These are phyloP conservation scores for Chanos chanos DNA, from an alignment of 2,797 vertebrate species.

Conservation along the genomic window DNA sequence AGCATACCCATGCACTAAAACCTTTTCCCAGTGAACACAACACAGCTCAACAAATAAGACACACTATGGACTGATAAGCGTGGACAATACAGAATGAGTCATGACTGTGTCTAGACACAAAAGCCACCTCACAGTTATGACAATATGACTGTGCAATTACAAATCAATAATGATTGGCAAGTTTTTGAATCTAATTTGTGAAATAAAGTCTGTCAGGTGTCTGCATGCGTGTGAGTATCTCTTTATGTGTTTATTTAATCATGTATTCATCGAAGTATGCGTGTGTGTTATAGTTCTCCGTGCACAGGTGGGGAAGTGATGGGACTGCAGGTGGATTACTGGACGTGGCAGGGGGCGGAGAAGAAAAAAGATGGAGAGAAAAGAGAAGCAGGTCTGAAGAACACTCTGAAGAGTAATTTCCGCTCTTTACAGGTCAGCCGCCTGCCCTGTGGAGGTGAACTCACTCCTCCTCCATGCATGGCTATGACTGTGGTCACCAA, in stretches of 20 bases:
- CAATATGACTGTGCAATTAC: no score
- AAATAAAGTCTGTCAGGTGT: no score
- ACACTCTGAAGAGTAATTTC: conserved; percentile 80
- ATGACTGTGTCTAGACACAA: no score
- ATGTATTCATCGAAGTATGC: no score
- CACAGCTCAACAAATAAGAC: no score
- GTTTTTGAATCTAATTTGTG: no score
- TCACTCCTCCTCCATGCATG: conserved; percentile 72
- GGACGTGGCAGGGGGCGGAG: conserved; percentile 73
- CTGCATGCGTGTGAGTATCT: not conserved
- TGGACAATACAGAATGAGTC: no score
- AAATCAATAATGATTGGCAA: no score
- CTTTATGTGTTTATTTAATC: not conserved
- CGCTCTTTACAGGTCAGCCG: conserved; percentile 78
- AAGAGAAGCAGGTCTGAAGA: conserved; percentile 73
- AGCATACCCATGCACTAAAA: not conserved
- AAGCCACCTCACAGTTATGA: no score
- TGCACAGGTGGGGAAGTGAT: conserved; percentile 74
- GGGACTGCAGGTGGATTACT: conserved; percentile 81
- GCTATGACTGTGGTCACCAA: conserved; percentile 80
- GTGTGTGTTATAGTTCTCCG: conserved; percentile 58
- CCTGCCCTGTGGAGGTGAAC: conserved; percentile 70
- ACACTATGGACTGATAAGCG: no score
- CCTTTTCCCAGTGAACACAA: no score
- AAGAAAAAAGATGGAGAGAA: conserved; percentile 76